Percentiles rank a stretch among this genome's conserved stretches.
Conservation (phyloP, 2,888 invertebrate genomes). For the Drosophila borborema region DNA sequence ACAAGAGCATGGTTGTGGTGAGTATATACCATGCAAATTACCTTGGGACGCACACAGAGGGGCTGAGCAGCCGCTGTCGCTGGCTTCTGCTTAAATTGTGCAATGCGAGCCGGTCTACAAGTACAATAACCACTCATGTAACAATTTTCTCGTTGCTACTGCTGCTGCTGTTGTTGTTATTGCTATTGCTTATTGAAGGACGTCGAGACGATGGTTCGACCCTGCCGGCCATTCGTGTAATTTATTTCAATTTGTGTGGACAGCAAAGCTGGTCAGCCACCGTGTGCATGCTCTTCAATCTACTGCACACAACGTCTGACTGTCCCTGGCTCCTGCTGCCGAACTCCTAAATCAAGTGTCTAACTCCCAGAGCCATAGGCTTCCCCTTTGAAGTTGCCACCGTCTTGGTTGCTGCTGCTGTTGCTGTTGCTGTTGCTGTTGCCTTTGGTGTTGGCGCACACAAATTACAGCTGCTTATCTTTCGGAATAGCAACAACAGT, state of each 20-base stretch:
- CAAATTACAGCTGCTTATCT: constrained; percentile 80
- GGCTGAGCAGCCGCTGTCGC: constrained; percentile 27
- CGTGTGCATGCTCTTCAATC: constrained; percentile 71
- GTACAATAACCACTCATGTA: constrained; percentile 73
- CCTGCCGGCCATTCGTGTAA: constrained; percentile 70
- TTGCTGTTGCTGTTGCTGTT: constrained; percentile 26
- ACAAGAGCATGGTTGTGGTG: constrained; percentile 89
- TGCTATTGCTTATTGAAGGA: constrained; percentile 62
- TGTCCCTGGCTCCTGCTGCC: constrained; percentile 28
- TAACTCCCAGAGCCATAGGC: constrained; percentile 6
- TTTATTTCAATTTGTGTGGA: constrained; percentile 82
- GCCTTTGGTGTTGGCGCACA: constrained; percentile 76
- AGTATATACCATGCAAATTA: constrained; percentile 84
- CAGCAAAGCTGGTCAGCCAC: constrained; percentile 66
- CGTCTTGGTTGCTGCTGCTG: constrained; percentile 52
- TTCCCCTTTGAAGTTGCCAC: constrained; percentile 36
- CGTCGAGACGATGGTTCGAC: constrained; percentile 50
- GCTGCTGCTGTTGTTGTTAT: constrained; percentile 11
- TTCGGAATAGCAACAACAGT: constrained; percentile 66
- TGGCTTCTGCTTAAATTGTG: constrained; percentile 59
- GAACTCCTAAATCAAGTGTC: constrained; percentile 72
- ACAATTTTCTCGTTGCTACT: constrained; percentile 14
- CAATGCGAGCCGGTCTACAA: constrained; percentile 51
- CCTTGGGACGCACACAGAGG: constrained; percentile 23
- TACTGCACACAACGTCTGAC: constrained; percentile 63